Conservation (phyloP, 2,113 vertebrate species). For the Macrotis lagotis region DNA sequence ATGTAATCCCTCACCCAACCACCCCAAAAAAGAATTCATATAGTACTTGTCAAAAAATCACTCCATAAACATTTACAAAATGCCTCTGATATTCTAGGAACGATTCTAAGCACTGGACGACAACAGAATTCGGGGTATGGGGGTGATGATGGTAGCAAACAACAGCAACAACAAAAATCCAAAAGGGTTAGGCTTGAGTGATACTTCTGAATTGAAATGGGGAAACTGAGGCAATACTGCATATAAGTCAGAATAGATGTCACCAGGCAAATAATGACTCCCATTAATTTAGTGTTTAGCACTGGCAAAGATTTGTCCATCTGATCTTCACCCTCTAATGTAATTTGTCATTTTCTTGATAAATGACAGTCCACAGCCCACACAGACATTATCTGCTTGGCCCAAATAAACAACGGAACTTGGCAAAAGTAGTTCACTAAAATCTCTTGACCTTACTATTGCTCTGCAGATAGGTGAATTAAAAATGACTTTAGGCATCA, state of each 20-base stretch:
- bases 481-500: neutral
- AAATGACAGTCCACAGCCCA: neutral
- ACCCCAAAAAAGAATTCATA: neutral
- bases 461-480: neutral
- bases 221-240: neutral
- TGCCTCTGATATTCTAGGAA: neutral
- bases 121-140: neutral
- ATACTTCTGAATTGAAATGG: neutral
- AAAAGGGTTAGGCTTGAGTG: neutral
- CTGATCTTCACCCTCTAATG: neutral
- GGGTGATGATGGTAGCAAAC: neutral
- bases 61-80: neutral
- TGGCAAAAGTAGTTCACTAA: neutral
- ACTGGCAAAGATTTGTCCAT: neutral
- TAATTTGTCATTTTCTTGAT: neutral
- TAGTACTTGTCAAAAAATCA: neutral
- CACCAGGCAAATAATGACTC: neutral
- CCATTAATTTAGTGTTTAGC: neutral
- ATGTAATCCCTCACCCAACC: neutral
- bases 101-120: neutral
- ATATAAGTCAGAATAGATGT: accelerated
- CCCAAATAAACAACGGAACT: neutral
- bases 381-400: neutral
- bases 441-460: accelerated
- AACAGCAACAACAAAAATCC: neutral